A percentile compares a stretch with the other conserved stretches of the same genome.
phyloP scores from a whole-genome alignment of 1,140 invertebrate species.

The Drosophila auraria region DNA sequence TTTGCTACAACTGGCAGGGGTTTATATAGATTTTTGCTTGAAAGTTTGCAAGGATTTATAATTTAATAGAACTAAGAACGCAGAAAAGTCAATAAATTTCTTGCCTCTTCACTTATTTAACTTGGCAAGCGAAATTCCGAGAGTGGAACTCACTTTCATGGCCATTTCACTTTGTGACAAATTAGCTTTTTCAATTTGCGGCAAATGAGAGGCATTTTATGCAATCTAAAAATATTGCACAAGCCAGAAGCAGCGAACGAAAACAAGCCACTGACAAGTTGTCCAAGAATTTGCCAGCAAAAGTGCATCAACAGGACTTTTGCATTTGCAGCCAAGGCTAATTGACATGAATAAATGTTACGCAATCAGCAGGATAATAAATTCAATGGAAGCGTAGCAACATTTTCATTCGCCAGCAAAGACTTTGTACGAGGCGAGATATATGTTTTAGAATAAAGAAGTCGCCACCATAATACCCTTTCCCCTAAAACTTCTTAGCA shows the following conservation, averaged over 20 bases:
- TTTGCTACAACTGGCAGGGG: background rate
- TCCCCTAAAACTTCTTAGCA: background rate
- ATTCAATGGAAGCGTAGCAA: constrained; percentile 47
- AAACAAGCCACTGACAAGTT: constrained; percentile 32
- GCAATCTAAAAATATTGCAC: constrained; percentile 17
- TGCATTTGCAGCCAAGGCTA: constrained; percentile 52
- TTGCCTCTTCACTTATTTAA: background rate
- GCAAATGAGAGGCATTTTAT: constrained; percentile 8
- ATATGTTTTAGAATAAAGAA: background rate
- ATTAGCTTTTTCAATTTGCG: constrained; percentile 11
- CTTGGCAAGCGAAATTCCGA: background rate
- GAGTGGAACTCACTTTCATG: background rate
- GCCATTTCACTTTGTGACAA: background rate
- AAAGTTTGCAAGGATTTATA: background rate
- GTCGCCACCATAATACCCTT: constrained; percentile 25
- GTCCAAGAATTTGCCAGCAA: constrained; percentile 20
- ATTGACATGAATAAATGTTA: constrained; percentile 72
- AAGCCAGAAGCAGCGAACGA: background rate
- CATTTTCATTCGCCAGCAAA: constrained; percentile 47
- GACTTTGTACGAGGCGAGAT: constrained; percentile 23
- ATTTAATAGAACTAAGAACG: background rate
- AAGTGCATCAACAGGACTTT: constrained; percentile 39
- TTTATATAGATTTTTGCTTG: background rate
- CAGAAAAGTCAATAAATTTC: background rate
- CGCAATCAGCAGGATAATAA: constrained; percentile 67